A percentile compares a stretch with the other conserved stretches of the same genome.
Conservation (phyloP, 2,113 vertebrate genomes). For the Serinus canaria region DNA sequence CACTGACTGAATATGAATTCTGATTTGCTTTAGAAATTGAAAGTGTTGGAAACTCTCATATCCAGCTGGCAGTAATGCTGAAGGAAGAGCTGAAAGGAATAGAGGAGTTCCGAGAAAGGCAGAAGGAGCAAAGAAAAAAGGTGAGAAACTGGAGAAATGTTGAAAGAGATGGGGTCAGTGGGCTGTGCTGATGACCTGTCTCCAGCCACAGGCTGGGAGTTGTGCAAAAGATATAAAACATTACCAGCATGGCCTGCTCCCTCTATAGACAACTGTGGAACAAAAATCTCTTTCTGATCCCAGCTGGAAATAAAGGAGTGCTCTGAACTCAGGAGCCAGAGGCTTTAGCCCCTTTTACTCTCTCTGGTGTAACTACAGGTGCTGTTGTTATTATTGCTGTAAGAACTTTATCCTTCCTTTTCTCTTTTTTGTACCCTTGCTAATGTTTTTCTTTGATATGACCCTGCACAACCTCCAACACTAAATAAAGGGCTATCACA, state of each 20-base stretch:
- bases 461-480: background rate
- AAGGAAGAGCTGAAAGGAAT: constrained; percentile 89
- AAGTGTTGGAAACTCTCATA: constrained; percentile 87
- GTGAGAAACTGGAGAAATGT: constrained; percentile 60
- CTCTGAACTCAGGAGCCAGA: background rate
- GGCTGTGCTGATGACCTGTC: background rate
- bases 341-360: background rate
- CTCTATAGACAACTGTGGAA: background rate
- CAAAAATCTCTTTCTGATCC: background rate
- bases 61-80: constrained; percentile 84
- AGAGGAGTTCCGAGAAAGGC: constrained; percentile 90
- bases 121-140: constrained; percentile 95
- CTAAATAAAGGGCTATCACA: background rate
- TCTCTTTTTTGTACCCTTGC: background rate
- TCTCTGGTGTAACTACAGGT: background rate
- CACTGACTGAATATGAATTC: background rate
- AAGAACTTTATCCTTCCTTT: constrained; percentile 27
- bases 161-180: background rate
- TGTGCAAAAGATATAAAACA: background rate
- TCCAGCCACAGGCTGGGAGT: background rate
- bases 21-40: constrained; percentile 83
- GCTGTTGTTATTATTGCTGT: background rate
- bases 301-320: background rate
- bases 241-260: background rate
- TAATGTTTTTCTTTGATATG: background rate